phyloP scores from a whole-genome alignment of 2,113 vertebrate genomes.

The Perca schrenkii region DNA sequence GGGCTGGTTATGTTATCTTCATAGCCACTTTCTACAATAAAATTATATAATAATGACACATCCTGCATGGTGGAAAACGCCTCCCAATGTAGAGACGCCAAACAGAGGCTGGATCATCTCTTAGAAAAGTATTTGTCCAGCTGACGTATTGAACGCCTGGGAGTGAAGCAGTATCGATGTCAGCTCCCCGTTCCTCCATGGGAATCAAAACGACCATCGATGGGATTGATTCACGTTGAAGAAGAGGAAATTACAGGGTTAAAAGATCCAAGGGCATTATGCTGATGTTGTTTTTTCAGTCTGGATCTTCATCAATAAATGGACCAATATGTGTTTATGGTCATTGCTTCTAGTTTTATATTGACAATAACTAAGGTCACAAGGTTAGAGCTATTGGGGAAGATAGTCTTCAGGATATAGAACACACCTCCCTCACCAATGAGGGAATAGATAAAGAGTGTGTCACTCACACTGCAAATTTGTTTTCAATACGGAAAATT shows the following conservation, averaged over 20 bases:
- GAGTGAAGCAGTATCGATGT: constrained; percentile 44
- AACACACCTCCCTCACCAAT: constrained; percentile 7
- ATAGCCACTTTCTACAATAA: neutral
- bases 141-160: constrained; percentile 35
- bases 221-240: constrained; percentile 43
- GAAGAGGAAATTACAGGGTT: constrained; percentile 50
- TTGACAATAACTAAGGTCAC: constrained; percentile 24
- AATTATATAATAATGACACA: neutral
- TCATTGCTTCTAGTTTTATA: neutral
- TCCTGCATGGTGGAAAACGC: neutral
- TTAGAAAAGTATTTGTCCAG: constrained; percentile 29
- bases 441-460: neutral
- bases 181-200: neutral
- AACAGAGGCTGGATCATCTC: constrained; percentile 17
- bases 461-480: neutral
- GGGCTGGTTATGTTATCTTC: neutral
- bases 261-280: constrained; percentile 23
- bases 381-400: constrained; percentile 4
- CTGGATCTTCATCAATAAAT: constrained; percentile 10
- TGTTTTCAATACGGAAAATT: neutral
- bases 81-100: neutral
- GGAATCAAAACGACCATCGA: constrained; percentile 15
- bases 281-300: constrained; percentile 5
- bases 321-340: neutral
- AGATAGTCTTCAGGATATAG: neutral